Evolutionary conservation across 2,888 invertebrate species (phyloP).

Genomic region (Serrognathus titanus): DNA sequence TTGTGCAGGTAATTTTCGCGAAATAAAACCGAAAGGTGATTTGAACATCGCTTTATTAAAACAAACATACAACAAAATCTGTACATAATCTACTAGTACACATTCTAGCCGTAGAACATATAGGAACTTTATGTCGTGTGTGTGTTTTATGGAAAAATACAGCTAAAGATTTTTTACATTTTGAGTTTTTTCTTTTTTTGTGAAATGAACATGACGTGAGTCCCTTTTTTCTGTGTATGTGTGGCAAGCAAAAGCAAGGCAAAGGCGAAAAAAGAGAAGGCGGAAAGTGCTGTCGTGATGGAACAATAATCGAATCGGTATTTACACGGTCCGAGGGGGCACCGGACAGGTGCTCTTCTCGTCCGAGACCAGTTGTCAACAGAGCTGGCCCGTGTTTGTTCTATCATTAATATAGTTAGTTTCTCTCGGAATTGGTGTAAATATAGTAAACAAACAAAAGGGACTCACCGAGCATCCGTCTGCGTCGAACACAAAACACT

Average conservation of each 20-base stretch:
- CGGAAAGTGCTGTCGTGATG: slow-evolving; percentile 8
- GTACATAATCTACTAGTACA: too few relatives aligned
- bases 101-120: too few relatives aligned
- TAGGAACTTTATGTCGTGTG: too few relatives aligned
- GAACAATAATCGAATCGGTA: slow-evolving; percentile 23
- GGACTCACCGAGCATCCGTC: slow-evolving; percentile 31
- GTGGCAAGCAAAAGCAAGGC: too few relatives aligned
- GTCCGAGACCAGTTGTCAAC: slow-evolving; percentile 7
- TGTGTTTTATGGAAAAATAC: too few relatives aligned
- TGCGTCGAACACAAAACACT: slow-evolving; percentile 12
- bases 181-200: too few relatives aligned
- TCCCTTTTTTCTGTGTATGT: slow-evolving; percentile 19
- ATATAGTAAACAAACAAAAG: slow-evolving; percentile 30
- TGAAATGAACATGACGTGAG: slow-evolving; percentile 19
- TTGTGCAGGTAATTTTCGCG: too few relatives aligned
- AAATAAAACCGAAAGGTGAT: too few relatives aligned
- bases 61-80: too few relatives aligned
- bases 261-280: too few relatives aligned
- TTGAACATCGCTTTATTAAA: too few relatives aligned
- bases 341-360: slow-evolving; percentile 27
- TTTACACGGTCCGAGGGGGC: slow-evolving; percentile 28
- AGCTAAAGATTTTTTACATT: too few relatives aligned
- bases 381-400: slow-evolving; percentile 26
- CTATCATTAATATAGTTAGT: slow-evolving; percentile 33
- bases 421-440: slow-evolving; percentile 28